phyloP scores from a whole-genome alignment of 2,113 vertebrate species.

The Anoura caudifer region DNA sequence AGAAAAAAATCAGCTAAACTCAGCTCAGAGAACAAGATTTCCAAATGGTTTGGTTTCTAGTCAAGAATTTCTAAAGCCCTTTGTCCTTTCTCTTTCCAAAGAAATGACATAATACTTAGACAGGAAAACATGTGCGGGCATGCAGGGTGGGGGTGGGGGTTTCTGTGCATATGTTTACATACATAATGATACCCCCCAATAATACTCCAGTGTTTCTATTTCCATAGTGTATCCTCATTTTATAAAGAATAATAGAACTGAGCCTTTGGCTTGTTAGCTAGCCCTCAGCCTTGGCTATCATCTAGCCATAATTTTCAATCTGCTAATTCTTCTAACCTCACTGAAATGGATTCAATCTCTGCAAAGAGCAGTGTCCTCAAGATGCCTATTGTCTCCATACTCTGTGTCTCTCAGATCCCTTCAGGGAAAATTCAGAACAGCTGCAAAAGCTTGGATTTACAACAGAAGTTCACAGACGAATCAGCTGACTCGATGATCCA shows the following conservation, averaged over 20 bases:
- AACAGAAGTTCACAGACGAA: neutral
- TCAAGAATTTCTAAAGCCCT: constrained; percentile 56
- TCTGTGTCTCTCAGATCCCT: neutral
- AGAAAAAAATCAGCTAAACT: neutral
- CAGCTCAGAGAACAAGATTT: constrained; percentile 66
- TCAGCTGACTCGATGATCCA: neutral
- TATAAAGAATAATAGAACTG: constrained; percentile 17
- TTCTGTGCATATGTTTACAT: neutral
- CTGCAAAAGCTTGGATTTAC: constrained; percentile 59
- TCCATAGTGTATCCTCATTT: neutral
- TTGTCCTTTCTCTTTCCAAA: constrained; percentile 54
- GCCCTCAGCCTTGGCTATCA: neutral
- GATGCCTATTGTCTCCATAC: constrained; percentile 37
- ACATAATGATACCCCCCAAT: neutral
- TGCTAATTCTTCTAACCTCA: constrained; percentile 2
- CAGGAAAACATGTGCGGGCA: constrained; percentile 4
- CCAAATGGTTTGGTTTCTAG: constrained; percentile 66
- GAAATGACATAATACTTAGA: constrained; percentile 47
- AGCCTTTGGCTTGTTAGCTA: neutral
- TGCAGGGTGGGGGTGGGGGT: neutral
- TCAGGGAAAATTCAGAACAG: constrained; percentile 50
- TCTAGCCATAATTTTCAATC: constrained; percentile 1
- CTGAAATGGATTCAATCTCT: constrained; percentile 25
- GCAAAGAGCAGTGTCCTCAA: constrained; percentile 52
- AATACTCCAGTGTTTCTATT: neutral